Conservation (phyloP, 2,797 vertebrate genomes). For the Chaetodon trifasciatus region DNA sequence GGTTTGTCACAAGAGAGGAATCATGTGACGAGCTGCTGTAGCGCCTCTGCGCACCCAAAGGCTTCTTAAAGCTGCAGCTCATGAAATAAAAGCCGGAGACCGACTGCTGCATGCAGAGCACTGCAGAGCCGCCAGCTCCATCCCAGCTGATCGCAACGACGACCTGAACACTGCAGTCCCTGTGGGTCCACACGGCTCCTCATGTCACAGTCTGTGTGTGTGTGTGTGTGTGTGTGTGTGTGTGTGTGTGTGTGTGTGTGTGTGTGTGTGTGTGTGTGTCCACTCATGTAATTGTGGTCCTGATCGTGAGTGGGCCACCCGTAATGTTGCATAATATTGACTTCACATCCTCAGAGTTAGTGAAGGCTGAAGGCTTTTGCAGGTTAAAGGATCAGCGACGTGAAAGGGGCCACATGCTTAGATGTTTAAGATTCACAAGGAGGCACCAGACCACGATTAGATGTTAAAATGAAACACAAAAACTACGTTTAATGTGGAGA, state of each 20-base stretch:
- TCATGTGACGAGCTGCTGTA: conserved; percentile 88
- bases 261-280: neutral
- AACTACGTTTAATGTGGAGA: neutral
- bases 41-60: conserved; percentile 71
- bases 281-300: conserved; percentile 46
- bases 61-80: conserved; percentile 84
- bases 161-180: neutral
- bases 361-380: neutral
- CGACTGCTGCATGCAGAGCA: conserved; percentile 22
- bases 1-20: conserved; percentile 90
- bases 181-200: too few species aligned
- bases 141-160: neutral
- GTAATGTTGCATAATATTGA: conserved; percentile 53
- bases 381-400: neutral
- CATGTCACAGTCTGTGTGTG: too few species aligned
- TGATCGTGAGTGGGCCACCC: conserved; percentile 24
- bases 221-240: neutral
- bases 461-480: neutral
- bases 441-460: too few species aligned
- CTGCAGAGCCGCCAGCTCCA: conserved; percentile 21
- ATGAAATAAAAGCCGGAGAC: neutral
- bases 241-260: neutral
- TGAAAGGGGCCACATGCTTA: neutral
- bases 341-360: conserved; percentile 3
- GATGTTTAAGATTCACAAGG: neutral